Conservation (phyloP, 92 coral and sea anemone genomes). For the Isaurus tuberculatus region DNA sequence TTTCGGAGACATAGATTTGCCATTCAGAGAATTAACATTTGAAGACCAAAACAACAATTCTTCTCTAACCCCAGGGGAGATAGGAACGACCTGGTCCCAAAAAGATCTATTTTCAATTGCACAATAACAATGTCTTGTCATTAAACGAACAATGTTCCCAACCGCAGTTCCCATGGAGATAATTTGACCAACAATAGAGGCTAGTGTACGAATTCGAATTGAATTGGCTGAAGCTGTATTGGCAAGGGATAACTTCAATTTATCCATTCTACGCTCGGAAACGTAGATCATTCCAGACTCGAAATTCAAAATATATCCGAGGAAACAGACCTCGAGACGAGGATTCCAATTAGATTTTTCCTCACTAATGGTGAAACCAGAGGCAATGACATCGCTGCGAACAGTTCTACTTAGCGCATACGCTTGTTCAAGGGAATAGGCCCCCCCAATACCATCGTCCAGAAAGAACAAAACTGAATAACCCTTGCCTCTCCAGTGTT, state of each 20-base stretch:
- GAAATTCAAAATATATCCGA: conserved; percentile 63
- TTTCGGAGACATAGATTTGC: conserved; percentile 56
- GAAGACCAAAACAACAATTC: conserved; percentile 45
- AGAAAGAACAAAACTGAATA: conserved; percentile 24
- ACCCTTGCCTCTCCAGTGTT: conserved; percentile 60
- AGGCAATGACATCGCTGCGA: conserved; percentile 44
- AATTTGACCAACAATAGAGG: conserved; percentile 31
- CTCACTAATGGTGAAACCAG: conserved; percentile 63
- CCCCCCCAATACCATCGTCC: conserved; percentile 62
- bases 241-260: conserved; percentile 13
- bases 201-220: conserved; percentile 14
- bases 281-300: conserved; percentile 23
- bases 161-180: conserved; percentile 31
- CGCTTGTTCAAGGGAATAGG: conserved; percentile 13
- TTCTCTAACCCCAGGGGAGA: conserved; percentile 52
- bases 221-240: conserved; percentile 22
- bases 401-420: conserved; percentile 37
- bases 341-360: conserved; percentile 58
- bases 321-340: conserved; percentile 41
- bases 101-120: conserved; percentile 54
- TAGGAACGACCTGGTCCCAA: conserved; percentile 45
- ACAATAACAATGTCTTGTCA: conserved; percentile 52
- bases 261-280: conserved; percentile 18
- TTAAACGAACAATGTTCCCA: conserved; percentile 50
- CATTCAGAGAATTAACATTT: conserved; percentile 35